phyloP scores from a whole-genome alignment of 2,113 vertebrate genomes.

The Neolamprologus cancellatus region DNA sequence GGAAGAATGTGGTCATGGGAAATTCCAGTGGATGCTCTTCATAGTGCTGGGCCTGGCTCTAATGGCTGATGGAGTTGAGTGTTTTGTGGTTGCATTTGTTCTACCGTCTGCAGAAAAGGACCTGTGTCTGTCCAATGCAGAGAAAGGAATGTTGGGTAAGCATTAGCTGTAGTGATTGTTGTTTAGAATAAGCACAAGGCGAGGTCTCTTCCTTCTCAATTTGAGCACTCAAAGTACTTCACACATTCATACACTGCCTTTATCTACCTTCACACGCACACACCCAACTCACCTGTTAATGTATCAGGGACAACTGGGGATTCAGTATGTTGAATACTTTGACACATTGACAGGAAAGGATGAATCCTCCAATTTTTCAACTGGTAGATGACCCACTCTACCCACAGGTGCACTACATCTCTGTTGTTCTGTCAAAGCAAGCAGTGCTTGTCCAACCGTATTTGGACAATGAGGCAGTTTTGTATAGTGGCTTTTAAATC shows the following conservation, averaged over 20 bases:
- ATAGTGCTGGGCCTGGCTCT: slow-evolving; percentile 88
- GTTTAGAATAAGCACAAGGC: neutral
- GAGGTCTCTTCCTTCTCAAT: neutral
- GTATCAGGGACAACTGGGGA: neutral
- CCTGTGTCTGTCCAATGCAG: slow-evolving; percentile 88
- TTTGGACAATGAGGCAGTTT: neutral
- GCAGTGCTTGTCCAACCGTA: neutral
- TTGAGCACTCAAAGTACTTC: neutral
- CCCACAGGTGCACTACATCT: neutral
- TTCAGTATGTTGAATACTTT: neutral
- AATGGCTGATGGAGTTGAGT: slow-evolving; percentile 95
- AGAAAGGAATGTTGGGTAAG: slow-evolving; percentile 98
- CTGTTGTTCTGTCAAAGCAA: neutral
- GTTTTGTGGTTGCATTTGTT: slow-evolving; percentile 92
- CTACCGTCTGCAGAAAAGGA: slow-evolving; percentile 95
- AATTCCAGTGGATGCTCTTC: slow-evolving; percentile 95
- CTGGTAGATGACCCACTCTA: neutral
- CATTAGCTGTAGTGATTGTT: neutral
- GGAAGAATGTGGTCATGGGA: slow-evolving; percentile 92
- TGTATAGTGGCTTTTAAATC: neutral
- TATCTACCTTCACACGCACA: neutral
- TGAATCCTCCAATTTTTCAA: neutral
- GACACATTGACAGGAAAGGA: neutral
- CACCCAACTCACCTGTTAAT: neutral
- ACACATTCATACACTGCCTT: neutral